Evolutionary conservation across 2,797 vertebrate genomes (phyloP), one percentile per base, ranked within the genome.

Genomic region (Craterocephalus amniculus): DNA sequence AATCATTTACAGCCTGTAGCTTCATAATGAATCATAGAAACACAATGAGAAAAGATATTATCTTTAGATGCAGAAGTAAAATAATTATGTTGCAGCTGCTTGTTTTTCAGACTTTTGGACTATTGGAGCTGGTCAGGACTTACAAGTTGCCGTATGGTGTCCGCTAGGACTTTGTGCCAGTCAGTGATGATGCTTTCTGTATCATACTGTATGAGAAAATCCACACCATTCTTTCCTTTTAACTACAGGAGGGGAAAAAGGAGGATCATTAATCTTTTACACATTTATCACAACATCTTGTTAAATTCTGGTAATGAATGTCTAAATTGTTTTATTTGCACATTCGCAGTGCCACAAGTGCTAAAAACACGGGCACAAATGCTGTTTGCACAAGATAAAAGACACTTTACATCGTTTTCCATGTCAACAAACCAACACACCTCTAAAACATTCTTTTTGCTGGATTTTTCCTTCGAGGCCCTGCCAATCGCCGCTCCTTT

Each of bases 361-460:
- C 26, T 58, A 35, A 68, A 69, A 45, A 29, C 38, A 40, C 0
- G 1, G 34, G 20, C 52, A 57, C 54, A 36, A 2, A 12, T 52
- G 36, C 52, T 60, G 3, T 52, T 67, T 72, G 34, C 45, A 62
- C 4, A 8, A 32, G 29, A 20, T 40, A 54, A 62, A 29, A 7
- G 11, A 14, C 10, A 52, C 34, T 52, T 16, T 14, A 2, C 2
- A 13, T 29, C 48, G 16, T 16, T 16, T 31, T 26, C 24, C 16
- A 24, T 14, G 67, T 74, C 69, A 67, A 59, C 60, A 76, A 64
- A 67, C 14, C 24, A 34, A 73, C 94, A 89, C 86, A 97, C 97
- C 95, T 99, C 97, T 58, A 98, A 84, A 61, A 98, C 97, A 4
- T 98, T 96, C 85, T 98, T 99, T 85, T 96, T 99, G 93, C 98